phyloP scores from a whole-genome alignment of 1,140 invertebrate genomes.

The Eurytemora carolleeae region DNA sequence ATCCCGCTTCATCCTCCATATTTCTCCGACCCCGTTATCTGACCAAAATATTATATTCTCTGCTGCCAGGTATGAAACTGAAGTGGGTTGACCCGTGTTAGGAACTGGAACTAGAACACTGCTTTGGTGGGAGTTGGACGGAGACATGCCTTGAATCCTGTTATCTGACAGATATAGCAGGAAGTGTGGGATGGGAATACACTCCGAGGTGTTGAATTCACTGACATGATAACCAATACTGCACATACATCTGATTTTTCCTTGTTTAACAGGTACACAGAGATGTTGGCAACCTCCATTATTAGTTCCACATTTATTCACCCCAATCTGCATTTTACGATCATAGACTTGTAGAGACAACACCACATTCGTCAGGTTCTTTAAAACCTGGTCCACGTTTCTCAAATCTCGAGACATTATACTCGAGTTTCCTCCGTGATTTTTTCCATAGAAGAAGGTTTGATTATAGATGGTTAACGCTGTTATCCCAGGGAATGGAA shows the following conservation, averaged over 20 bases:
- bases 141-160: slow-evolving; percentile 44
- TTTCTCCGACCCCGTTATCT: slow-evolving; percentile 47
- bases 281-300: slow-evolving; percentile 50
- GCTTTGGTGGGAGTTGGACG: slow-evolving; percentile 19
- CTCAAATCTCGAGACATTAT: neutral
- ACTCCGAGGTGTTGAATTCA: slow-evolving; percentile 29
- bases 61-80: slow-evolving; percentile 49
- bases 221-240: slow-evolving; percentile 45
- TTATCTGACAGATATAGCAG: slow-evolving; percentile 52
- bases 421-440: neutral
- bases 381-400: neutral
- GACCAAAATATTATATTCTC: slow-evolving; percentile 35
- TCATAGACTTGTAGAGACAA: slow-evolving; percentile 48
- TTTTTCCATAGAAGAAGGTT: neutral
- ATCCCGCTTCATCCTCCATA: slow-evolving; percentile 52
- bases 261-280: slow-evolving; percentile 43
- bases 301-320: slow-evolving; percentile 30
- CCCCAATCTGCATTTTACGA: slow-evolving; percentile 33
- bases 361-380: slow-evolving; percentile 34
- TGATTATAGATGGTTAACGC: neutral
- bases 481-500: neutral
- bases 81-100: slow-evolving; percentile 45
- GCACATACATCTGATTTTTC: slow-evolving; percentile 43
- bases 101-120: slow-evolving; percentile 57
- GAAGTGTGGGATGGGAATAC: slow-evolving; percentile 32